phyloP scores from a whole-genome alignment of 2,888 invertebrate species.

The Drosophila antonietae region DNA sequence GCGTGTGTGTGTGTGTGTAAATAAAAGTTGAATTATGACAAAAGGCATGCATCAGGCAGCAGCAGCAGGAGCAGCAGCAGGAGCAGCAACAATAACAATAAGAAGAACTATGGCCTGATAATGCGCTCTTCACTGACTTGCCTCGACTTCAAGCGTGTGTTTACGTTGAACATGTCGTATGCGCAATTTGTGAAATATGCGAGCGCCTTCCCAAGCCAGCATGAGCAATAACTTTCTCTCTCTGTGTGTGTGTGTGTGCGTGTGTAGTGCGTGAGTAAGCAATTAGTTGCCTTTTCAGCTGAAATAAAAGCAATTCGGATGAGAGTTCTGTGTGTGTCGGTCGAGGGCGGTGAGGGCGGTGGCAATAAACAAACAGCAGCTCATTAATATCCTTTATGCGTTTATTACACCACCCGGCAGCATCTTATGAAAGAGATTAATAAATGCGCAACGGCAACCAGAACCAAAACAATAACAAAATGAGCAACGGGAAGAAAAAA shows the following conservation, averaged over 20 bases:
- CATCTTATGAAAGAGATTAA: constrained; percentile 68
- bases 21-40: constrained; percentile 77
- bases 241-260: constrained; percentile 7
- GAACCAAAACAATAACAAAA: constrained; percentile 3
- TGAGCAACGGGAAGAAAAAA: constrained; percentile 15
- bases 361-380: constrained; percentile 62
- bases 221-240: constrained; percentile 63
- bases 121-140: constrained; percentile 64
- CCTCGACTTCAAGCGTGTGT: constrained; percentile 42
- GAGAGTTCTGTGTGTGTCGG: constrained; percentile 30
- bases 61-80: constrained; percentile 1
- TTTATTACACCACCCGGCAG: constrained; percentile 65
- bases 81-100: constrained; percentile 22
- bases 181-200: constrained; percentile 78
- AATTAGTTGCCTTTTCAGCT: constrained; percentile 77
- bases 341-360: neutral
- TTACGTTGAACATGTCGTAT: constrained; percentile 75
- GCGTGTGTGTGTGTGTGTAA: constrained; percentile 45
- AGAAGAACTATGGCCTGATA: constrained; percentile 62
- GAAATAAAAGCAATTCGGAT: constrained; percentile 72
- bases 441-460: constrained; percentile 53
- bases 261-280: constrained; percentile 62
- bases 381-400: constrained; percentile 80
- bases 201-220: constrained; percentile 56
- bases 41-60: constrained; percentile 60